Base-by-base conservation (phyloP, 2,113 vertebrate genomes). In the Oriolus oriolus region DNA sequence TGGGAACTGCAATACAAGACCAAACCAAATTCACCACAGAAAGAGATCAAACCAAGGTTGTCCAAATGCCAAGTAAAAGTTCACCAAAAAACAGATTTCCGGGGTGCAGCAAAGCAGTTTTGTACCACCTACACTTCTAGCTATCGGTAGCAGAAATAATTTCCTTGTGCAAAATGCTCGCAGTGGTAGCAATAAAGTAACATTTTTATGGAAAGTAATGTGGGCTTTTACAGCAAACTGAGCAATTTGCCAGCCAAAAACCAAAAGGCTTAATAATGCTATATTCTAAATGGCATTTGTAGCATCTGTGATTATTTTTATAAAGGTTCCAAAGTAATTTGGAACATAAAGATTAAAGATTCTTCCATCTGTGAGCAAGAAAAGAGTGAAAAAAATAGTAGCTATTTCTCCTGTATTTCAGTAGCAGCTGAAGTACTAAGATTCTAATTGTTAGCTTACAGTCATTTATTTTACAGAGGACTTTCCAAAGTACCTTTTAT, bases 311-410 rank as follows among this genome's bases (percentile, higher is more conserved):
- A 90, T 93, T 93, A 81, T 96, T 91, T 95, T 95, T 87, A 81
- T 95, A 94, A 92, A 94, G 71, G 68, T 91, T 96, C 45, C 22
- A 87, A 95, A 88, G 92, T 95, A 94, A 95, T 96, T 97, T 95
- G 93, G 87, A 95, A 93, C 53, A 88, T 88, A 94, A 95, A 95
- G 54, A 86, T 92, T 94, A 90, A 95, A 90, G 94, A 93, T 89
- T 96, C 87, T 93, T 95, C 85, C 87, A 90, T 96, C 81, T 89
- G 90, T 73, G 81, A 84, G 45, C 27, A 89, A 83, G 41, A 88
- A 80, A 95, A 89, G 50, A 79, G 12, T 56, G 35, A 16, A 44
- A 80, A 75, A 45, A 57, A 35, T 56, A 83, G 60, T 22, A 81
- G 65, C 53, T 93, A 78, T 89, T 96, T 92, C 73, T 84, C 44